phyloP scores from a whole-genome alignment of 2,888 invertebrate species.

The Campoplex capitator region DNA sequence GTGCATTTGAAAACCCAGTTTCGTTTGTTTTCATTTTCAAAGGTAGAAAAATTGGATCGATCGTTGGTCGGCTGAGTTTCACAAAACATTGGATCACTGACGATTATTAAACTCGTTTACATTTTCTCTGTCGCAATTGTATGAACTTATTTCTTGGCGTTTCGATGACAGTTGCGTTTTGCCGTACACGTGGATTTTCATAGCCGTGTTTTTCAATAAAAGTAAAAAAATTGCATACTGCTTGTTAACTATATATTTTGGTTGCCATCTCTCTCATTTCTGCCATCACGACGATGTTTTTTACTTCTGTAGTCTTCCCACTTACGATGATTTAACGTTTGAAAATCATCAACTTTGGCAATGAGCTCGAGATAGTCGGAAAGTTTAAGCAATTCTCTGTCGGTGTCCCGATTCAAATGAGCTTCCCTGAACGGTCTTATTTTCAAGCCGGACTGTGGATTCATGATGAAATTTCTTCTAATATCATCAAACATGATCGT shows the following conservation, averaged over 20 bases:
- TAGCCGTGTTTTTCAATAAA: slow-evolving; percentile 30
- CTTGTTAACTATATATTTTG: slow-evolving; percentile 64
- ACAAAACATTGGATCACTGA: slow-evolving; percentile 5
- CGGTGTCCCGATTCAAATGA: slow-evolving; percentile 93
- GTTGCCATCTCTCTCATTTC: slow-evolving; percentile 73
- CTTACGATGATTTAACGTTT: slow-evolving; percentile 93
- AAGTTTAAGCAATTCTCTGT: slow-evolving; percentile 92
- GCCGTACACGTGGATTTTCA: slow-evolving; percentile 22
- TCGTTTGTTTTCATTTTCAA: background rate
- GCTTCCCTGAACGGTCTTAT: slow-evolving; percentile 97
- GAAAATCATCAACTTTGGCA: slow-evolving; percentile 92
- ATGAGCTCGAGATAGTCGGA: slow-evolving; percentile 94
- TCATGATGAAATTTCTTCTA: slow-evolving; percentile 98
- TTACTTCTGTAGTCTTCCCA: slow-evolving; percentile 93
- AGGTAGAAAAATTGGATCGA: background rate
- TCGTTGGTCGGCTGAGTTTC: slow-evolving; percentile 3
- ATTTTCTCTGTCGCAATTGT: background rate
- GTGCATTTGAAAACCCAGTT: background rate
- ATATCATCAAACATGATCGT: slow-evolving; percentile 99
- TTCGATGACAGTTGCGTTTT: background rate
- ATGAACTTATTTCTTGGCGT: slow-evolving; percentile 3
- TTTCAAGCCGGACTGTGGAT: slow-evolving; percentile 96
- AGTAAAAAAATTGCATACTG: background rate
- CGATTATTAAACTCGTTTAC: background rate
- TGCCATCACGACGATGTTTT: slow-evolving; percentile 75